These are phyloP conservation scores for Hipposideros armiger DNA, from an alignment of 2,113 vertebrate species.

Conservation along the genomic window DNA sequence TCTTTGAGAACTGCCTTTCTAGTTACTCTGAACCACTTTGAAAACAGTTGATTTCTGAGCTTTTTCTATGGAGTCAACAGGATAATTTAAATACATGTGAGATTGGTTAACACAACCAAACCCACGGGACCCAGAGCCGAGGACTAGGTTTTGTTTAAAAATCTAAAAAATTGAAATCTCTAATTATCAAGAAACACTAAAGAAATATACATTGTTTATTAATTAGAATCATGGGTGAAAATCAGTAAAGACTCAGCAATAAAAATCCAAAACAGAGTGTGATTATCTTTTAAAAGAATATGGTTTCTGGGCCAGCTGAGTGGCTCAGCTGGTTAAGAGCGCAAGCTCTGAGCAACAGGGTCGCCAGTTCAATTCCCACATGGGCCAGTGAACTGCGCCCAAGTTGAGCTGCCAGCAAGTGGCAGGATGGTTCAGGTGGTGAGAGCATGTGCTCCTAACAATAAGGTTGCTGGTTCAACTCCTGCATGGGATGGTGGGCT, in stretches of 20 bases:
- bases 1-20: neutral
- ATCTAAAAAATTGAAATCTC: neutral
- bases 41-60: neutral
- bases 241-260: neutral
- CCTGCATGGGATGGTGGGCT: too few species aligned
- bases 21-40: neutral
- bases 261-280: neutral
- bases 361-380: too few species aligned
- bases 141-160: neutral
- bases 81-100: neutral
- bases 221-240: neutral
- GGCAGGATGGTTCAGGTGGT: too few species aligned
- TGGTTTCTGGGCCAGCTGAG: neutral
- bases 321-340: too few species aligned
- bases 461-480: too few species aligned
- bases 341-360: too few species aligned
- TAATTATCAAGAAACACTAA: neutral
- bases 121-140: neutral
- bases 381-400: too few species aligned
- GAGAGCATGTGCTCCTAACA: too few species aligned
- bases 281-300: neutral
- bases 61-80: neutral
- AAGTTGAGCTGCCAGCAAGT: too few species aligned
- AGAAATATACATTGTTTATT: neutral
- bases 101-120: neutral